These are phyloP conservation scores for Drosophila formosana DNA, from an alignment of 2,888 invertebrate genomes.

Conservation along the genomic window DNA sequence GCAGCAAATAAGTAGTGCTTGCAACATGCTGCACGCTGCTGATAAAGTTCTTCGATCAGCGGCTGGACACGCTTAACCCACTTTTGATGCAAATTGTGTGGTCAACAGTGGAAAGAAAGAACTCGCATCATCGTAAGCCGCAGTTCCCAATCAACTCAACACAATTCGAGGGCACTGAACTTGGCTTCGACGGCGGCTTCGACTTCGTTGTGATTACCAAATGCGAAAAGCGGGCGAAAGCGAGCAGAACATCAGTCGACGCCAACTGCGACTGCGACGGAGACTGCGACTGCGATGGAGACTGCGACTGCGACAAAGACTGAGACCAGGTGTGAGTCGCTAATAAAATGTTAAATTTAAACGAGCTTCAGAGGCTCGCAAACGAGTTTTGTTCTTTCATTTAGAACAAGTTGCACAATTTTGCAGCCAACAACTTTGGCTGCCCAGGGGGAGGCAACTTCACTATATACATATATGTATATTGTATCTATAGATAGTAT, in stretches of 20 bases:
- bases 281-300: slow-evolving; percentile 10
- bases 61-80: slow-evolving; percentile 74
- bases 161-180: slow-evolving; percentile 80
- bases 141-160: slow-evolving; percentile 52
- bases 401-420: slow-evolving; percentile 76
- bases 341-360: slow-evolving; percentile 75
- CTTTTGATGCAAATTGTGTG: slow-evolving; percentile 62
- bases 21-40: slow-evolving; percentile 8
- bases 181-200: slow-evolving; percentile 49
- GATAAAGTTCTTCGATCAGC: slow-evolving; percentile 21
- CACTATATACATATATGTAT: background rate
- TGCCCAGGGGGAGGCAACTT: slow-evolving; percentile 3
- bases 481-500: slow-evolving; percentile 4
- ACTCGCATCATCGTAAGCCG: slow-evolving; percentile 27
- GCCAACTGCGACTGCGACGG: slow-evolving; percentile 3
- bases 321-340: slow-evolving; percentile 61
- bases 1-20: background rate
- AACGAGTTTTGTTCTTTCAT: slow-evolving; percentile 63
- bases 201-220: slow-evolving; percentile 68
- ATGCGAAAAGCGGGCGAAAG: slow-evolving; percentile 73
- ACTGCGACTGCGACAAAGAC: slow-evolving; percentile 3
- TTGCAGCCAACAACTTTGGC: slow-evolving; percentile 43
- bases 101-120: slow-evolving; percentile 22
- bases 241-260: slow-evolving; percentile 43
- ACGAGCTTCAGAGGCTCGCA: slow-evolving; percentile 56